phyloP scores from a whole-genome alignment of 2,888 invertebrate species.

The Coremacera marginata region DNA sequence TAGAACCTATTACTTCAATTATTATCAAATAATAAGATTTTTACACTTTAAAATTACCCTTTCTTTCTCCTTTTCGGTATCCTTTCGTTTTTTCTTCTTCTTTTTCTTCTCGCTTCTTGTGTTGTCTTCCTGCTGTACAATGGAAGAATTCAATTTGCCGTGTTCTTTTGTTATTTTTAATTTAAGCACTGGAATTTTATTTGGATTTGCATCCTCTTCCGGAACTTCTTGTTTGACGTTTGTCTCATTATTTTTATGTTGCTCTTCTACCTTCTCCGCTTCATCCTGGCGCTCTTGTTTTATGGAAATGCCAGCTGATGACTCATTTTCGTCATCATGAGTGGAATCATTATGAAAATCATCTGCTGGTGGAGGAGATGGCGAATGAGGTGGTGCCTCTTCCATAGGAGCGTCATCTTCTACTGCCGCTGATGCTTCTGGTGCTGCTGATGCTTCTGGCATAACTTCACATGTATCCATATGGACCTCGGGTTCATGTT shows the following conservation, averaged over 20 bases:
- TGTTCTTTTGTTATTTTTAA: constrained; percentile 68
- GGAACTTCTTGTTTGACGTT: constrained; percentile 46
- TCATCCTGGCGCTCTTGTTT: constrained; percentile 54
- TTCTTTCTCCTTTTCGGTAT: constrained; percentile 51
- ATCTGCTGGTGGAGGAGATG: not conserved
- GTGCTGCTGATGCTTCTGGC: not conserved
- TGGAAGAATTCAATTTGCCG: constrained; percentile 66
- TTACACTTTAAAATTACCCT: no score
- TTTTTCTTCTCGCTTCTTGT: constrained; percentile 54
- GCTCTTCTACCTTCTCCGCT: not conserved
- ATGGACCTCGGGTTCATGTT: constrained; percentile 64
- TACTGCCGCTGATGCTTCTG: constrained; percentile 16
- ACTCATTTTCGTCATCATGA: constrained; percentile 17
- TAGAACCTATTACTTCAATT: no score
- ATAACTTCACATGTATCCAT: constrained; percentile 42
- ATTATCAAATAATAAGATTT: no score
- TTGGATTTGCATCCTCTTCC: constrained; percentile 46
- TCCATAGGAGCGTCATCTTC: constrained; percentile 48
- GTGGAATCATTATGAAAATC: constrained; percentile 23
- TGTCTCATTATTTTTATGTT: not conserved
- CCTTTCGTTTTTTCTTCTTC: constrained; percentile 65
- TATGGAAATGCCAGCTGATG: constrained; percentile 44
- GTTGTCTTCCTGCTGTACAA: constrained; percentile 60
- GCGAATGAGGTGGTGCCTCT: constrained; percentile 43
- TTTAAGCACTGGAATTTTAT: constrained; percentile 58